Evolutionary conservation across 2,113 vertebrate genomes (phyloP).

Genomic region (Apodemus sylvaticus): DNA sequence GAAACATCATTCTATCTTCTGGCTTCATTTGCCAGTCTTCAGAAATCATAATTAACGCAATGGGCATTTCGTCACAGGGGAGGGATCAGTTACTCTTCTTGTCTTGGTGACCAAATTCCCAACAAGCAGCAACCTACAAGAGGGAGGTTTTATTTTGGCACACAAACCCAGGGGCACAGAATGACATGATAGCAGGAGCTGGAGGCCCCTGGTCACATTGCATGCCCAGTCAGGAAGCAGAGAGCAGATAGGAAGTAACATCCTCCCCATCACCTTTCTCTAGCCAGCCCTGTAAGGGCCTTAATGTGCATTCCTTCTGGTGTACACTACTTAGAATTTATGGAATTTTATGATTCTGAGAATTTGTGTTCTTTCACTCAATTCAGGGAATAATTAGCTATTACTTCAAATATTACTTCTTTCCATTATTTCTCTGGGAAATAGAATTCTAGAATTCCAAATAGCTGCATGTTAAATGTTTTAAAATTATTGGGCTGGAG

Average conservation of each 20-base stretch:
- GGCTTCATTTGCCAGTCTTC: background rate
- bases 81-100: background rate
- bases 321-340: constrained; percentile 32
- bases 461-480: constrained; percentile 1
- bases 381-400: constrained; percentile 17
- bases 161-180: background rate
- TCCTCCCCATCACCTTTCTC: background rate
- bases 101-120: background rate
- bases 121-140: background rate
- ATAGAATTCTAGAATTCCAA: constrained; percentile 37
- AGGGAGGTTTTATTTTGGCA: background rate
- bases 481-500: background rate
- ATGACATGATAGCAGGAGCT: background rate
- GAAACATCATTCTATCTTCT: background rate
- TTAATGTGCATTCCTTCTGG: background rate
- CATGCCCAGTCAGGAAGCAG: background rate
- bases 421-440: background rate
- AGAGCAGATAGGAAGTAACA: background rate
- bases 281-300: background rate
- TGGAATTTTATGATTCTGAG: background rate
- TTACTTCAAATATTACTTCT: constrained; percentile 5
- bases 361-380: constrained; percentile 46
- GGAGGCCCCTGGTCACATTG: background rate
- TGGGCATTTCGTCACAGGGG: background rate
- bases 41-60: background rate